phyloP scores from a whole-genome alignment of 2,113 vertebrate species.

The Emydocephalus ijimae region DNA sequence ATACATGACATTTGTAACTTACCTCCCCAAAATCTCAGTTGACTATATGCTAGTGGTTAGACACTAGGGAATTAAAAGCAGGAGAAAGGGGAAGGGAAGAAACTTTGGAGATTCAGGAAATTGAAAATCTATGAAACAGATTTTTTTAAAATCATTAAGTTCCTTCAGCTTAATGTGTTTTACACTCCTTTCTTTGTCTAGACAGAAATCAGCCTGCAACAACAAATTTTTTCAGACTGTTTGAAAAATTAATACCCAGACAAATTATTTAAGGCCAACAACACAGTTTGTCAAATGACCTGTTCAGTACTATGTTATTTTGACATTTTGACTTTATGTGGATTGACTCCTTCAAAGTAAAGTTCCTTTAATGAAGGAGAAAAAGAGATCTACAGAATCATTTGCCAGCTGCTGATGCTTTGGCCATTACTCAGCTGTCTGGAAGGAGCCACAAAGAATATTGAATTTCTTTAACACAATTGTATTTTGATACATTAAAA shows the following conservation, averaged over 20 bases:
- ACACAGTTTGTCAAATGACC: constrained; percentile 70
- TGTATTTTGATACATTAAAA: constrained; percentile 56
- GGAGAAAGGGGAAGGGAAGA: constrained; percentile 20
- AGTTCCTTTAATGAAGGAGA: constrained; percentile 39
- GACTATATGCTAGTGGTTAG: constrained; percentile 20
- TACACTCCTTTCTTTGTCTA: constrained; percentile 75
- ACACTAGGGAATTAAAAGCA: constrained; percentile 34
- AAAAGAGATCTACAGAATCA: constrained; percentile 48
- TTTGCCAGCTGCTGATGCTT: constrained; percentile 70
- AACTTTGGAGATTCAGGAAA: constrained; percentile 40
- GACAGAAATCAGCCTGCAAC: constrained; percentile 72
- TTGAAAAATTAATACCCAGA: constrained; percentile 71
- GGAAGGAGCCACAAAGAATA: constrained; percentile 67
- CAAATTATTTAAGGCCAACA: constrained; percentile 65
- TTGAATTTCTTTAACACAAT: constrained; percentile 60
- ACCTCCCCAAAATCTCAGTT: background rate
- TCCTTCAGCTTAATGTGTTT: constrained; percentile 69
- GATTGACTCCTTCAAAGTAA: constrained; percentile 66
- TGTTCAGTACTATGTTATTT: constrained; percentile 58
- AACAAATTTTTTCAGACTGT: constrained; percentile 68
- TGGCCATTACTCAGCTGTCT: constrained; percentile 72
- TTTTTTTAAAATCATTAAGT: constrained; percentile 47
- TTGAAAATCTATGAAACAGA: constrained; percentile 45
- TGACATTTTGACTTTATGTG: constrained; percentile 60
- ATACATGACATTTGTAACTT: background rate